Percentiles rank a stretch among this genome's conserved stretches.
Evolutionary conservation across 1,140 invertebrate species (phyloP).

Genomic region (Eriocheir sinensis): DNA sequence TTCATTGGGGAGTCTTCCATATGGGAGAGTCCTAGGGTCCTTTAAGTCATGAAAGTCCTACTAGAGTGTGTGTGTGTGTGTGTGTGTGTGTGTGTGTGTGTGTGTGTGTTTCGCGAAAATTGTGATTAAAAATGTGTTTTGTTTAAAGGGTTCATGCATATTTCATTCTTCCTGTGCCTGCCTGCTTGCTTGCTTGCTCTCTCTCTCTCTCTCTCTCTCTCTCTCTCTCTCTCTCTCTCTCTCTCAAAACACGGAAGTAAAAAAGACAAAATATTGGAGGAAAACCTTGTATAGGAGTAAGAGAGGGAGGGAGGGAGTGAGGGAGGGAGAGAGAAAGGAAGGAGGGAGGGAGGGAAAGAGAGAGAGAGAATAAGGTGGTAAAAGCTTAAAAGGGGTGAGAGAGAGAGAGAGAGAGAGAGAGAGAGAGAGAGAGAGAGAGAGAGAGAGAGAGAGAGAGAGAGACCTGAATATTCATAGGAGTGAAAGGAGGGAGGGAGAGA

Average conservation of each 20-base stretch:
- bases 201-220: not conserved
- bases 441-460: conserved; percentile 34
- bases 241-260: not conserved
- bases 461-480: not conserved
- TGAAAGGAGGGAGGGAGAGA: conserved; percentile 4
- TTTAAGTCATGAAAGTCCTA: too few species aligned
- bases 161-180: not conserved
- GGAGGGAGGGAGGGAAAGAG: not conserved
- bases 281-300: not conserved
- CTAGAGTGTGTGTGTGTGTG: not conserved
- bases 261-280: not conserved
- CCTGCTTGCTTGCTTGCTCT: not conserved
- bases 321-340: not conserved
- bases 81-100: conserved; percentile 52
- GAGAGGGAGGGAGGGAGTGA: not conserved
- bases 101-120: too few species aligned
- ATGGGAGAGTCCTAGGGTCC: too few species aligned
- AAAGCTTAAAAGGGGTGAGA: not conserved
- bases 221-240: not conserved
- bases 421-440: not conserved
- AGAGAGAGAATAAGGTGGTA: not conserved
- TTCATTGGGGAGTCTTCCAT: not conserved
- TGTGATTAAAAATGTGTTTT: too few species aligned
- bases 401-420: not conserved
- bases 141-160: not conserved